These are phyloP conservation scores for Vanessa atalanta DNA, from an alignment of 1,140 invertebrate genomes.

Conservation along the genomic window DNA sequence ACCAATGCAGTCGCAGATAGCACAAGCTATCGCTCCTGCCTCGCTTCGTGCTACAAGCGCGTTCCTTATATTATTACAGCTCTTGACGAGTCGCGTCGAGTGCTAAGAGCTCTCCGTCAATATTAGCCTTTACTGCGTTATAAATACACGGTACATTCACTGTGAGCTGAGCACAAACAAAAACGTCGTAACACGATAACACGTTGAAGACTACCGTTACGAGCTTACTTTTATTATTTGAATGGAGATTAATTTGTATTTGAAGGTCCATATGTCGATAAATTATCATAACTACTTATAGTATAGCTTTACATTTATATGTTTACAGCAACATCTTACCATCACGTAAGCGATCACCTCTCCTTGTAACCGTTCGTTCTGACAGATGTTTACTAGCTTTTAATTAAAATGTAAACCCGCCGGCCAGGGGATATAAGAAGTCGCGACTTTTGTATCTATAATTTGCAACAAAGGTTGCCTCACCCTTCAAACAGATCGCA, in stretches of 20 bases:
- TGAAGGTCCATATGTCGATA: neutral
- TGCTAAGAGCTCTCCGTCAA: conserved; percentile 16
- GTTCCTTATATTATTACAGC: conserved; percentile 21
- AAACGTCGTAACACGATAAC: neutral
- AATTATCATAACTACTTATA: too few species aligned
- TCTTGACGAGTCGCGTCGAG: neutral
- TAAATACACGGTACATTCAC: conserved; percentile 13
- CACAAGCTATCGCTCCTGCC: neutral
- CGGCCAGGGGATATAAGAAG: too few species aligned
- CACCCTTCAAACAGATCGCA: too few species aligned
- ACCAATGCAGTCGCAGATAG: too few species aligned
- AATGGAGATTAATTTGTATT: neutral
- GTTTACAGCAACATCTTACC: too few species aligned
- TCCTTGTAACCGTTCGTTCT: too few species aligned
- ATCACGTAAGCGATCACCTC: too few species aligned
- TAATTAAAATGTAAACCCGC: too few species aligned
- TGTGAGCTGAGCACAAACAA: neutral
- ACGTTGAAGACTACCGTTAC: neutral
- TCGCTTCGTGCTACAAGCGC: neutral
- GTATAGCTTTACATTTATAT: too few species aligned
- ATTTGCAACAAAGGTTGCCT: too few species aligned
- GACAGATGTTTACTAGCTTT: too few species aligned
- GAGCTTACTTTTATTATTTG: neutral
- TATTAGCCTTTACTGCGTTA: conserved; percentile 19
- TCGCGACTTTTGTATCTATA: too few species aligned